These are phyloP conservation scores for Hemithea aestivaria DNA, from an alignment of 2,888 invertebrate genomes.

Conservation along the genomic window DNA sequence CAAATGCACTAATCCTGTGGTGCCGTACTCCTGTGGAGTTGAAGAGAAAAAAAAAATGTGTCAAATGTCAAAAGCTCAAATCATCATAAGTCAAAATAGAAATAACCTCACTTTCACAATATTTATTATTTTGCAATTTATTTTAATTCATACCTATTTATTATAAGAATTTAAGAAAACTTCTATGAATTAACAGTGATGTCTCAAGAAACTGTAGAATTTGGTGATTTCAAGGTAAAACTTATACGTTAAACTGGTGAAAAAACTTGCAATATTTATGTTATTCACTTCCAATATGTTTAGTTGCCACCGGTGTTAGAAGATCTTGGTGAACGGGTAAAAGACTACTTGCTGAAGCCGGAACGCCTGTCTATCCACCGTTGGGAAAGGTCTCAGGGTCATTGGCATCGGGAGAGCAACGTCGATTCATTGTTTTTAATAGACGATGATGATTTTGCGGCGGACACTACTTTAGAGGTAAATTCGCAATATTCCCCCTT, in stretches of 20 bases:
- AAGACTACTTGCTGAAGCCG: conserved; percentile 82
- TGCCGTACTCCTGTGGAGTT: no score
- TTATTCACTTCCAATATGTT: conserved; percentile 38
- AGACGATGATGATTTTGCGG: conserved; percentile 55
- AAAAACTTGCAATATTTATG: no score
- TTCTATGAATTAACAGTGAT: conserved; percentile 3
- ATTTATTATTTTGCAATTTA: no score
- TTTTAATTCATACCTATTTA: no score
- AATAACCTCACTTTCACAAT: no score
- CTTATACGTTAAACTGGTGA: not conserved
- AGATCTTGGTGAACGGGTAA: conserved; percentile 81
- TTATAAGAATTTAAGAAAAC: not conserved
- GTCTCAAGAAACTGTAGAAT: conserved; percentile 16
- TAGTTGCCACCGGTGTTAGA: conserved; percentile 83
- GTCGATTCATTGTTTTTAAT: conserved; percentile 73
- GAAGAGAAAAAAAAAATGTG: no score
- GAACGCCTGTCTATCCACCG: conserved; percentile 86
- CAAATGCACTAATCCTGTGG: no score
- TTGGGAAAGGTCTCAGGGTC: conserved; percentile 83
- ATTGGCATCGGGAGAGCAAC: conserved; percentile 80
- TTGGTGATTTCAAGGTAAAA: conserved; percentile 15
- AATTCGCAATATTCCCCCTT: conserved; percentile 12
- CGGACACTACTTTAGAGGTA: conserved; percentile 65
- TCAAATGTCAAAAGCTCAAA: no score
- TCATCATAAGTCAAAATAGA: no score